Percentiles rank a stretch among this genome's conserved stretches.
Conservation (phyloP, 2,113 vertebrate genomes). For the Sinosuthora webbiana region DNA sequence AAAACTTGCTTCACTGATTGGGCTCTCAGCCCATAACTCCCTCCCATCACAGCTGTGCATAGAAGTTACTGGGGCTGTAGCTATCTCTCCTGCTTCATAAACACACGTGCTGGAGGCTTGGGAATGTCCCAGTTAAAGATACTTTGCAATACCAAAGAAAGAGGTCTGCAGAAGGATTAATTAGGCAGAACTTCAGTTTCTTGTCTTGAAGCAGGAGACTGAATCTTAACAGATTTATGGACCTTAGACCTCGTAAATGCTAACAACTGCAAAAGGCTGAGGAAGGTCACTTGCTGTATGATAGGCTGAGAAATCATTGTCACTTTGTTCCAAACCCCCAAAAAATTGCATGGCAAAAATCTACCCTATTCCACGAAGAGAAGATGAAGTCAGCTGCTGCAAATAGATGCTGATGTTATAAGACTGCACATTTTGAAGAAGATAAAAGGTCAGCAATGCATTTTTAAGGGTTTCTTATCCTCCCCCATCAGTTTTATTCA, state of each 20-base stretch:
- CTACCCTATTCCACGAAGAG: background rate
- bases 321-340: background rate
- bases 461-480: background rate
- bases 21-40: constrained; percentile 39
- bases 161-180: background rate
- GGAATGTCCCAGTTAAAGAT: background rate
- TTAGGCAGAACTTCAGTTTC: background rate
- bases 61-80: constrained; percentile 28
- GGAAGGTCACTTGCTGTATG: background rate
- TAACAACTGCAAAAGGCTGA: background rate
- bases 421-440: background rate
- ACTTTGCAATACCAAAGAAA: background rate
- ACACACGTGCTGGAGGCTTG: background rate
- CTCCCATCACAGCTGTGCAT: constrained; percentile 57
- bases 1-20: constrained; percentile 51
- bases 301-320: background rate
- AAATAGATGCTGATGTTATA: background rate
- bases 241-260: fast-evolving
- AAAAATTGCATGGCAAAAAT: background rate
- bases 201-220: background rate
- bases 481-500: background rate
- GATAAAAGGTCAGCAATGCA: background rate
- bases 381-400: background rate
- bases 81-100: constrained; percentile 8
- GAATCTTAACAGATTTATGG: background rate